phyloP scores from a whole-genome alignment of 23 tunicate genomes.

The Halocynthia aurantium region DNA sequence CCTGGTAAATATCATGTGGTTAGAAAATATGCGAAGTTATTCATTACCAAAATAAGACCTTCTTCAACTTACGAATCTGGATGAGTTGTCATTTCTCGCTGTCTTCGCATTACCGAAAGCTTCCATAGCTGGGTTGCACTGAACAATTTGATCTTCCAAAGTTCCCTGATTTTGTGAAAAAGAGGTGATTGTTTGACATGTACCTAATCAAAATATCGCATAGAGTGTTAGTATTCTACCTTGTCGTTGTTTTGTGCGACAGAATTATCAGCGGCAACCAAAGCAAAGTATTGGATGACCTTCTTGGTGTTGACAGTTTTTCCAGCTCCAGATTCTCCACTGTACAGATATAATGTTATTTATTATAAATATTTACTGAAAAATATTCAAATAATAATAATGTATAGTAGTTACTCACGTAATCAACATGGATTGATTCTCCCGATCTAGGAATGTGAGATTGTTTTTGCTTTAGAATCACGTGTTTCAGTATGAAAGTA shows the following conservation, averaged over 20 bases:
- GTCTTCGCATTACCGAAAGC: slow-evolving; percentile 97
- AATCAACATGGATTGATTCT: slow-evolving; percentile 93
- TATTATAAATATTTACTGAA: not conserved
- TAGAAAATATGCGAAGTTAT: not conserved
- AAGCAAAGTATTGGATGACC: slow-evolving; percentile 97
- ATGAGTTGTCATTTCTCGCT: slow-evolving; percentile 89
- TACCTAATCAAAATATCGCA: not conserved
- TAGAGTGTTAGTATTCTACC: not conserved
- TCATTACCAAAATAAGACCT: not conserved
- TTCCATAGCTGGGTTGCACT: slow-evolving; percentile 95
- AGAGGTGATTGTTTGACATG: too few species aligned
- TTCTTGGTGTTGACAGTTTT: slow-evolving; percentile 98
- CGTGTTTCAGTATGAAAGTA: too few species aligned
- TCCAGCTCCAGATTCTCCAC: slow-evolving; percentile 99
- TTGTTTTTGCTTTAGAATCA: not conserved
- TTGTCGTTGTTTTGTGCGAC: slow-evolving; percentile 27
- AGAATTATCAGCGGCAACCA: slow-evolving; percentile 87
- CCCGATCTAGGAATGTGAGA: slow-evolving; percentile 48
- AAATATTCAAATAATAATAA: not conserved
- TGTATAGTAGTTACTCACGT: slow-evolving; percentile 52
- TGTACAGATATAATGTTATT: slow-evolving; percentile 6
- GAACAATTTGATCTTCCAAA: slow-evolving; percentile 92
- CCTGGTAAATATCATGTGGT: slow-evolving; percentile 29
- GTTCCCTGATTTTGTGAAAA: slow-evolving; percentile 40
- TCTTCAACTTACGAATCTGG: slow-evolving; percentile 74